Evolutionary conservation across 2,113 vertebrate species (phyloP), one percentile per base, ranked within the genome.

Genomic region (Ochotona princeps): DNA sequence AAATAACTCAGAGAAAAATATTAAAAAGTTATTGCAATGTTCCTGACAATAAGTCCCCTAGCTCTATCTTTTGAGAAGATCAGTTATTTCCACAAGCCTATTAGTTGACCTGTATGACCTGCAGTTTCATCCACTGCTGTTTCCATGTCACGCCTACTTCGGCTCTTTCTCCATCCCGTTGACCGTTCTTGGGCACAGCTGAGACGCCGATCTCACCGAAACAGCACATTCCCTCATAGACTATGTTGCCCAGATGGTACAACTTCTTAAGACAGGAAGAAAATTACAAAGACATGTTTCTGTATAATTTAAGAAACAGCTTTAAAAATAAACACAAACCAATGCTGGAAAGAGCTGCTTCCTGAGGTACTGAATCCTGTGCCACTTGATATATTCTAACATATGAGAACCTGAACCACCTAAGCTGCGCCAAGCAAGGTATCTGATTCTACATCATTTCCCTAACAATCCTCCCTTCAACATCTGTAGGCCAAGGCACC

Each of bases 301-400:
- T 73, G 67, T 89, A 92, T 91, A 96, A 86, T 44, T 92, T 90
- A 92, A 92, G 67, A 76, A 85, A 95, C 89, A 63, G 54, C 23
- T 90, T 92, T 94, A 93, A 90, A 96, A 97, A 95, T 85, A 95
- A 94, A 94, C 72, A 83, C 82, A 93, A 94, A 92, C 57, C 69
- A 94, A 83, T 72, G 67, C n/a, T 81, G 38, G 76, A 87, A 94
- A 95, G 81, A 87, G 23, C 23, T 84, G 57, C 54, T 92, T 90
- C 92, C 92, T 84, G 54, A 83, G 54, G 69, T 60, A 66, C 14
- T 54, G 51, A 89, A 35, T 47, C 78, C 47, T 87, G 11, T 44
- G 8, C 87, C 81, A 66, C 54, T n/a, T 82, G 35, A 87, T 54
- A 87, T 21, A 81, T 54, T 81, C 20, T n/a, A 94, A 32, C 60